Evolutionary conservation across 2,797 vertebrate genomes (phyloP), one percentile per base, ranked within the genome.

Genomic region (Moxostoma hubbsi): DNA sequence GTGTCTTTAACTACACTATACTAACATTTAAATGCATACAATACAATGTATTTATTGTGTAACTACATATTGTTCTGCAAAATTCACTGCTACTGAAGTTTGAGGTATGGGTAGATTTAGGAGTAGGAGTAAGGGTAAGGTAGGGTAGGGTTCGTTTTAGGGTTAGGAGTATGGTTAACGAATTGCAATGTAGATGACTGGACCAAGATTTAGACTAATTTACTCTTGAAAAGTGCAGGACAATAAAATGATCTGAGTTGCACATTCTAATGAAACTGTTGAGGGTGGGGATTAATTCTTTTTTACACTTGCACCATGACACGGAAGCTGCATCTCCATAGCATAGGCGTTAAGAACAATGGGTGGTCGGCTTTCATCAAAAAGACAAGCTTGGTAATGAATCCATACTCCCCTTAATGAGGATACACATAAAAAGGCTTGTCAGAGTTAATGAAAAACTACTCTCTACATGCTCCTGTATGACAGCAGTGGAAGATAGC

Each of bases 361-460:
- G 75, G 77, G 77, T 75, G 81, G 81, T 83, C 72, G 73, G 62
- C 72, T 75, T 79, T 83, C 81, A 83, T 83, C 77, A 80, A 70
- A 75, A 80, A 75, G 77, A 83, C 81, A 83, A 70, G 77, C 70
- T 73, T 75, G 66, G 70, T 85, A 86, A 86, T 83, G 81, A 83
- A 82, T 82, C 77, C 79, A 80, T 85, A 83, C 82, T 77, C 82
- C 69, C 74, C 68, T 79, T 87, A 85, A 85, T 87, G 84, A 85
- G 84, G 75, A 81, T 81, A 82, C 77, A 82, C 79, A 82, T 82
- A 83, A 84, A 80, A 82, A 81, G 69, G 55, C 82, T 75, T 87
- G 86, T 85, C 84, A 85, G 76, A 84, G 84, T 77, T 86, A 86
- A 82, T 86, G 81, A 84, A 81, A 82, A 84, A 81, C 84, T 80